Base-by-base conservation (phyloP, 1,140 invertebrate genomes). In the Schlechtendalia chinensis region DNA sequence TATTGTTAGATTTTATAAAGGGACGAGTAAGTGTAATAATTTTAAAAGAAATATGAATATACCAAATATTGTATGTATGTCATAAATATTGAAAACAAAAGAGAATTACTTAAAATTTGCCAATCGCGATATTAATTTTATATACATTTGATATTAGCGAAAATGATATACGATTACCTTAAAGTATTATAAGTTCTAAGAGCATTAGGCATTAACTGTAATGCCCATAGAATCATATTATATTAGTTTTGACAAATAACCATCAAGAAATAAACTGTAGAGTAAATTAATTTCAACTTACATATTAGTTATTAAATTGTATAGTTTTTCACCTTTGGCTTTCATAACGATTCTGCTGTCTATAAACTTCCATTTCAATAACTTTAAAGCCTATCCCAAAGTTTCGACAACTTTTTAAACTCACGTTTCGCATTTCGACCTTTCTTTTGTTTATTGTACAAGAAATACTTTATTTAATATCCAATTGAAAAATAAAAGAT, bases 271-370 rank as follows among this genome's bases (percentile, higher is more conserved):
- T n/a, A n/a, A n/a, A n/a, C n/a, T n/a, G n/a, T n/a, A n/a, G n/a
- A n/a, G n/a, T n/a, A n/a, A n/a, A 69, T 69, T 69, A 69, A 39
- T 69, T 69, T 69, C 27, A 3, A 50, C 24, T 69, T 69, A 69
- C 67, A n/a, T 69, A 27, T 50, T 5, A 27, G 24, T 39, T 39
- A 39, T 39, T n/a, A n/a, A n/a, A 8, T 39, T 8, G 8, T 69
- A 8, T 69, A 69, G 45, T 69, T 50, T 27, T 39, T 69, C 14
- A 6, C n/a, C 14, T 69, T 45, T 0, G 0, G 16, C 3, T 24
- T 69, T 24, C 24, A 69, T 24, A 32, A 50, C 50, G 5, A 50
- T 50, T 1, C 22, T 69, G n/a, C 27, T 69, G 16, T 39, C 67
- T 27, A 10, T 22, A 50, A 69, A 69, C 39, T 1, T 16, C 14